phyloP scores from a whole-genome alignment of 2,113 vertebrate species.

The Catagonus wagneri region DNA sequence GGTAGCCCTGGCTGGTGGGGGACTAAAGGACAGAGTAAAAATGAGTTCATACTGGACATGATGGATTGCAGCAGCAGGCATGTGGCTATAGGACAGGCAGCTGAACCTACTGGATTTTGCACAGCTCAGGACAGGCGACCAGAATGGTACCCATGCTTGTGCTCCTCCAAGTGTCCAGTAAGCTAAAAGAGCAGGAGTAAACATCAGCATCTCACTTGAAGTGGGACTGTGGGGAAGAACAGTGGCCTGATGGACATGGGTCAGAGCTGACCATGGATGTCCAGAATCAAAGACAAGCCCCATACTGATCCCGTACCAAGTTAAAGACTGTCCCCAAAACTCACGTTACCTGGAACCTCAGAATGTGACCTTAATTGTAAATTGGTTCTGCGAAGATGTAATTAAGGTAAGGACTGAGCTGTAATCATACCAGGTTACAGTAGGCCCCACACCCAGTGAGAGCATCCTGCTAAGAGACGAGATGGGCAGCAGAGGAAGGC shows the following conservation, averaged over 20 bases:
- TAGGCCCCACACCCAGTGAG: background rate
- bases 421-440: background rate
- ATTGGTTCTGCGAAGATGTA: background rate
- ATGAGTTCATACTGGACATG: rapidly evolving
- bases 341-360: background rate
- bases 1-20: too few species aligned
- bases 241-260: background rate
- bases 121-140: background rate
- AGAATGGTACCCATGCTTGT: background rate
- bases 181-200: background rate
- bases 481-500: background rate
- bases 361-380: background rate
- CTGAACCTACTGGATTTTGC: too few species aligned
- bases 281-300: background rate
- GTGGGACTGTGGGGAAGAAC: too few species aligned
- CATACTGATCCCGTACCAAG: background rate
- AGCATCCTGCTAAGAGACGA: background rate
- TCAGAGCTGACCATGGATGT: too few species aligned
- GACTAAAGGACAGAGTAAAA: background rate
- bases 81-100: background rate
- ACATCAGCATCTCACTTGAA: background rate
- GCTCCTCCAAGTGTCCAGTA: background rate
- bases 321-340: background rate
- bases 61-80: background rate
- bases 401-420: background rate